Percentiles rank a stretch among this genome's conserved stretches.
Evolutionary conservation across 2,888 invertebrate genomes (phyloP).

Genomic region (Anticlea derivata): DNA sequence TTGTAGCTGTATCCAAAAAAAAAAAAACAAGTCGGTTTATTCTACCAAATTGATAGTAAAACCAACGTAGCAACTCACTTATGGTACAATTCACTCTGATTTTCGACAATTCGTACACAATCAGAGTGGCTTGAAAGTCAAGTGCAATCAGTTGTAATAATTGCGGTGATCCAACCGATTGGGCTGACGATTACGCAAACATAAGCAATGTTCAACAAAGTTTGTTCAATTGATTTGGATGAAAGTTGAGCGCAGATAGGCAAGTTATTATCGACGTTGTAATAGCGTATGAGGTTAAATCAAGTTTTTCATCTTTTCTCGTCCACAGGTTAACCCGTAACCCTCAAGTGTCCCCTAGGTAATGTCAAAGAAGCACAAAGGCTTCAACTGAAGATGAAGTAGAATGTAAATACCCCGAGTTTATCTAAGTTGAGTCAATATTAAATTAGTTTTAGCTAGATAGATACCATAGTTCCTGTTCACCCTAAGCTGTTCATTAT

Average conservation of each 20-base stretch:
- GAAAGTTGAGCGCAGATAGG: background rate
- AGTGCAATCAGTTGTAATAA: constrained; percentile 29
- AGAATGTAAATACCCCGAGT: too few species aligned
- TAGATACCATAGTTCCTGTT: too few species aligned
- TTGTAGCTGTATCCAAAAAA: background rate
- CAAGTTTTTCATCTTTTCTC: too few species aligned
- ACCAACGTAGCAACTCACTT: constrained; percentile 16
- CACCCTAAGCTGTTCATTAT: too few species aligned
- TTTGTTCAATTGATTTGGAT: constrained; percentile 11
- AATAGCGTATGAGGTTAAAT: background rate
- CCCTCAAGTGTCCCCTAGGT: too few species aligned
- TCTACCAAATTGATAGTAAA: constrained; percentile 16
- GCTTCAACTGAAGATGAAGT: too few species aligned
- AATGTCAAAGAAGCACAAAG: too few species aligned
- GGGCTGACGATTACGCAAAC: constrained; percentile 22
- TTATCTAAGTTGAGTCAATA: too few species aligned
- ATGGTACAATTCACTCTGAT: constrained; percentile 15
- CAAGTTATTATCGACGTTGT: background rate
- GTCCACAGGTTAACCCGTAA: too few species aligned
- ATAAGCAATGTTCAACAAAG: constrained; percentile 17
- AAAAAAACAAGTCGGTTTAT: constrained; percentile 4
- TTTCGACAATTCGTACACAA: constrained; percentile 23
- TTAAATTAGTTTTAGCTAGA: too few species aligned
- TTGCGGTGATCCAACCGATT: constrained; percentile 21
- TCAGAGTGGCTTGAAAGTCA: constrained; percentile 25